A percentile compares a stretch with the other conserved stretches of the same genome.
These are phyloP conservation scores for Saccostrea echinata DNA, from an alignment of 1,140 invertebrate genomes.

Conservation along the genomic window DNA sequence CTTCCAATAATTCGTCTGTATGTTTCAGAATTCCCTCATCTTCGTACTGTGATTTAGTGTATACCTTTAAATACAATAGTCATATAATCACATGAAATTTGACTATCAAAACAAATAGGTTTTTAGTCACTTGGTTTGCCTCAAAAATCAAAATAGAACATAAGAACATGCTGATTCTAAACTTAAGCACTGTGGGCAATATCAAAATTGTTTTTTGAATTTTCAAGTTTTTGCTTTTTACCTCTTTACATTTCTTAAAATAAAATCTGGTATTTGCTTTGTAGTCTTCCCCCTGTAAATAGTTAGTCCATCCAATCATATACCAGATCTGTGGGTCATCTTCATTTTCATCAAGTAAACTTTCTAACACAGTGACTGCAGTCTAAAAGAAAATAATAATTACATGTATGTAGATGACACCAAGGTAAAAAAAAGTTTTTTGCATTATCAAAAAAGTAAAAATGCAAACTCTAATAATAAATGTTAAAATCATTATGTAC, in stretches of 20 bases:
- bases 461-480: neutral
- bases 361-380: constrained; percentile 71
- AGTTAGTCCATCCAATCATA: constrained; percentile 79
- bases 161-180: no score
- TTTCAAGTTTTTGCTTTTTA: constrained; percentile 44
- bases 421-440: neutral
- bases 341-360: constrained; percentile 77
- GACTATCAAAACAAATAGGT: no score
- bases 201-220: neutral
- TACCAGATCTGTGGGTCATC: constrained; percentile 79
- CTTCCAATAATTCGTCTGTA: constrained; percentile 69
- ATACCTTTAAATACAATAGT: constrained; percentile 61
- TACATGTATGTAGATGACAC: neutral
- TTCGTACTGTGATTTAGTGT: constrained; percentile 67
- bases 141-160: no score
- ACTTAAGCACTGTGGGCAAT: no score
- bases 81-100: no score
- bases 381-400: constrained; percentile 63
- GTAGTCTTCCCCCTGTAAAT: constrained; percentile 77
- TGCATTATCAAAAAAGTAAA: neutral
- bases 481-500: neutral
- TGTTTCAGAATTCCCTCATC: constrained; percentile 72
- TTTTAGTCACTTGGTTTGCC: no score
- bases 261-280: constrained; percentile 77
- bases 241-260: constrained; percentile 77